phyloP scores from a whole-genome alignment of 1,140 invertebrate species.

The Druon quercuslanigerum region DNA sequence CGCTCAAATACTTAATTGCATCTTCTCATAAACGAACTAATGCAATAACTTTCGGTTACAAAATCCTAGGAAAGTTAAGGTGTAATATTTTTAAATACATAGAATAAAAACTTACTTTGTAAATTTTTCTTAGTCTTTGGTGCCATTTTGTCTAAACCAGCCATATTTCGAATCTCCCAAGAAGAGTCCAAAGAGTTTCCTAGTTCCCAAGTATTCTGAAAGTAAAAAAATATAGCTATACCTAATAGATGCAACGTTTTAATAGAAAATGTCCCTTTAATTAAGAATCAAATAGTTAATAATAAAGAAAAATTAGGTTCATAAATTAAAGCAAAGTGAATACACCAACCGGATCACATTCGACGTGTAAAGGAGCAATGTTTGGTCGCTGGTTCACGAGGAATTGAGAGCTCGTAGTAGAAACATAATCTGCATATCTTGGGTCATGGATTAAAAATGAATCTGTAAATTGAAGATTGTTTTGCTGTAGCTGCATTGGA shows the following conservation, averaged over 20 bases:
- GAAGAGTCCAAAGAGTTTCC: constrained; percentile 67
- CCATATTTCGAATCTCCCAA: constrained; percentile 75
- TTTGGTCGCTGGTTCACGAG: constrained; percentile 44
- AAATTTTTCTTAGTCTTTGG: constrained; percentile 60
- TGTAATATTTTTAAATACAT: constrained; percentile 18
- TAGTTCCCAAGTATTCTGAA: constrained; percentile 81
- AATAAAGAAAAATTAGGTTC: constrained; percentile 25
- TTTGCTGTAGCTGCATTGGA: neutral
- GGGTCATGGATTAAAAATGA: neutral
- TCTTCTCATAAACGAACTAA: too few relatives aligned
- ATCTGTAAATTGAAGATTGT: constrained; percentile 1
- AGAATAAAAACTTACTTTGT: constrained; percentile 26
- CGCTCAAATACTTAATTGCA: too few relatives aligned
- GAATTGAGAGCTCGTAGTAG: constrained; percentile 7
- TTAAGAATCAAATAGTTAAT: neutral
- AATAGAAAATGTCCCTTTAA: neutral
- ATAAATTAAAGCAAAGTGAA: constrained; percentile 40
- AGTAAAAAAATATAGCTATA: constrained; percentile 32
- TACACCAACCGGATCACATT: constrained; percentile 81
- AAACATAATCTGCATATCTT: neutral
- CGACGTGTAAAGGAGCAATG: constrained; percentile 77
- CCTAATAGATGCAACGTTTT: too few relatives aligned
- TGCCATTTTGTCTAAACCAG: constrained; percentile 78
- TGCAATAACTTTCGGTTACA: too few relatives aligned
- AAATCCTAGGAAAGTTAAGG: too few relatives aligned